Percentiles rank a stretch among this genome's conserved stretches.
phyloP scores from a whole-genome alignment of 2,797 vertebrate genomes.

The Halcyon badia region DNA sequence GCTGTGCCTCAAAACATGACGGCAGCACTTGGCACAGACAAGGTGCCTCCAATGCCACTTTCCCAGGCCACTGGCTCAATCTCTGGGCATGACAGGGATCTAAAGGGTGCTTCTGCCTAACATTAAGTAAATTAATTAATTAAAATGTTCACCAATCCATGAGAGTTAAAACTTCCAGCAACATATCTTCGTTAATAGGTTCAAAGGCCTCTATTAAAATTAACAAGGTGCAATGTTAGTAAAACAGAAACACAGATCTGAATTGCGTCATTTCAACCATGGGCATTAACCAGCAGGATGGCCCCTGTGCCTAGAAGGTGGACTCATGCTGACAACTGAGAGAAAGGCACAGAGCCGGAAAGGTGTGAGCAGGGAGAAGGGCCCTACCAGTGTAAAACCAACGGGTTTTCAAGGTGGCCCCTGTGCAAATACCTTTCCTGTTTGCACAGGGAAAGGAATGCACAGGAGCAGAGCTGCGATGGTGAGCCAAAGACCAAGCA shows the following conservation, averaged over 20 bases:
- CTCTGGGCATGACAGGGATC: neutral
- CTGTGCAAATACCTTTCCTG: neutral
- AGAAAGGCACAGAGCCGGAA: neutral
- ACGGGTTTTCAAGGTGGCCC: neutral
- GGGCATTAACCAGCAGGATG: neutral
- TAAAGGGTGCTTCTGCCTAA: neutral
- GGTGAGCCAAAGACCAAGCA: neutral
- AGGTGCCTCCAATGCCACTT: neutral
- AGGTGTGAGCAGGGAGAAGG: neutral
- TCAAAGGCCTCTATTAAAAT: slow-evolving; percentile 39
- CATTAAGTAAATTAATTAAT: neutral
- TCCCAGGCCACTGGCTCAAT: neutral
- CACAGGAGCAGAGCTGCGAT: neutral
- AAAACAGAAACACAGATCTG: neutral
- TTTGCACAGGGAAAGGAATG: neutral
- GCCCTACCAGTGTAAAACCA: neutral
- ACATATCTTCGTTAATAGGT: neutral
- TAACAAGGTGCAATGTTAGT: slow-evolving; percentile 5
- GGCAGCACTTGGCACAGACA: neutral
- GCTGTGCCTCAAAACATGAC: neutral
- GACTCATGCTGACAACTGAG: rapidly evolving
- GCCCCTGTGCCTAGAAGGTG: neutral
- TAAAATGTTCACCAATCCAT: neutral
- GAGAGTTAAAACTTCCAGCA: slow-evolving; percentile 40
- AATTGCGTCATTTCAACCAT: neutral